Conservation (phyloP, 2,113 vertebrate genomes). For the Potamarius usumacintae region DNA sequence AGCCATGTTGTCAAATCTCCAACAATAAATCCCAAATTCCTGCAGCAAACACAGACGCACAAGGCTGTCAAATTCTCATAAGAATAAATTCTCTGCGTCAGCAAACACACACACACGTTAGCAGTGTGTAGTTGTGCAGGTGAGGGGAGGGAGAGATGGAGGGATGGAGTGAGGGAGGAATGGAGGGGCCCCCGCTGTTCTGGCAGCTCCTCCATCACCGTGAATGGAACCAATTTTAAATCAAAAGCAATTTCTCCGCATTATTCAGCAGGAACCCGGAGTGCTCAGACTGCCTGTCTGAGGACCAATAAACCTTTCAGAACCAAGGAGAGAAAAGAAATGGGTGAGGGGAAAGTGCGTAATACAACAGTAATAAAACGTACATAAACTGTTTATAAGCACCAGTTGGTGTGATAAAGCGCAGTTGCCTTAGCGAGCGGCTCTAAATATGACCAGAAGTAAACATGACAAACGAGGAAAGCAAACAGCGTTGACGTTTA, state of each 20-base stretch:
- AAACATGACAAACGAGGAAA: slow-evolving; percentile 30
- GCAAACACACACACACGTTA: slow-evolving; percentile 20
- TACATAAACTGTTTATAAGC: slow-evolving; percentile 41
- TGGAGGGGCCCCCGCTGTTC: slow-evolving; percentile 63
- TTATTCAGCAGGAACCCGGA: slow-evolving; percentile 72
- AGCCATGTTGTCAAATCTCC: neutral
- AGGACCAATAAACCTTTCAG: slow-evolving; percentile 58
- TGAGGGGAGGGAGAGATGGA: slow-evolving; percentile 4
- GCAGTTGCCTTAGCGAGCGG: slow-evolving; percentile 27
- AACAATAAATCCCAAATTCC: slow-evolving; percentile 45
- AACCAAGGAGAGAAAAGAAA: slow-evolving; percentile 52
- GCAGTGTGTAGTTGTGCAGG: slow-evolving; percentile 46
- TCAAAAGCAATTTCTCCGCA: slow-evolving; percentile 79
- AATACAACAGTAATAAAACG: slow-evolving; percentile 44
- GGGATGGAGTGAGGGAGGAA: neutral
- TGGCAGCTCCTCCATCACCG: slow-evolving; percentile 75
- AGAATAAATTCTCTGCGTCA: slow-evolving; percentile 27
- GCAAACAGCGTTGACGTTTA: slow-evolving; percentile 34
- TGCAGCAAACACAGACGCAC: slow-evolving; percentile 41
- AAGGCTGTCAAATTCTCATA: slow-evolving; percentile 24
- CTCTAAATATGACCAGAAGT: slow-evolving; percentile 26
- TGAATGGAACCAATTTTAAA: slow-evolving; percentile 83
- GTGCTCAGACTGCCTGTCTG: slow-evolving; percentile 51
- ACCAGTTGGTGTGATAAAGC: slow-evolving; percentile 5
- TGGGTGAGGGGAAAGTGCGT: slow-evolving; percentile 16